phyloP scores from a whole-genome alignment of 2,113 vertebrate species.

The Solea senegalensis region DNA sequence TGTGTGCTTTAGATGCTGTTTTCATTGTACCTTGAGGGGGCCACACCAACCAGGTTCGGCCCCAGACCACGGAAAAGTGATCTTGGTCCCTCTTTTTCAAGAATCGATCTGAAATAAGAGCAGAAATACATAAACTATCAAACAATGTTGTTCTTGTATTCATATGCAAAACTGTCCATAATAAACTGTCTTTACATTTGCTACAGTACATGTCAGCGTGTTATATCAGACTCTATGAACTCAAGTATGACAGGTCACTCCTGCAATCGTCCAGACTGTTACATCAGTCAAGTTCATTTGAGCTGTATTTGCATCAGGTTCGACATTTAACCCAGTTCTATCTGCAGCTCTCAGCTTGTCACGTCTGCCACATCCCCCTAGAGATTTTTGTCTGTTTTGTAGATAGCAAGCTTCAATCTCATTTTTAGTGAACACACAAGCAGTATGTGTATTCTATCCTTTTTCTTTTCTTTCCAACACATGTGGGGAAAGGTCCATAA shows the following conservation, averaged over 20 bases:
- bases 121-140: not conserved
- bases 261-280: not conserved
- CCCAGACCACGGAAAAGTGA: constrained; percentile 96
- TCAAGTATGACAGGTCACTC: constrained; percentile 1
- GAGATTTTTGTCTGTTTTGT: not conserved
- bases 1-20: not conserved
- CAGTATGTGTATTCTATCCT: not conserved
- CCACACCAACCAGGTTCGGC: constrained; percentile 96
- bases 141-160: not conserved
- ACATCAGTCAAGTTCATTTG: not conserved
- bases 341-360: not conserved
- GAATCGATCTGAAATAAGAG: constrained; percentile 86
- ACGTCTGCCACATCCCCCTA: constrained; percentile 17
- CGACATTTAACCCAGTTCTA: not conserved
- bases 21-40: constrained; percentile 90
- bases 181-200: not conserved
- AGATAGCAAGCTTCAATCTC: constrained; percentile 20
- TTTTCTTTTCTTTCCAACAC: not conserved
- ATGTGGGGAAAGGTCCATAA: not conserved
- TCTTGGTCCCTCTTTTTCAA: constrained; percentile 97
- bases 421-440: not conserved
- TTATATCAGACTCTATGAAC: not conserved
- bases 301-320: constrained; percentile 13
- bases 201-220: not conserved
- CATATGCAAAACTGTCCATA: not conserved